These are phyloP conservation scores for Salarias fasciatus DNA, from an alignment of 2,797 vertebrate species.

Conservation along the genomic window DNA sequence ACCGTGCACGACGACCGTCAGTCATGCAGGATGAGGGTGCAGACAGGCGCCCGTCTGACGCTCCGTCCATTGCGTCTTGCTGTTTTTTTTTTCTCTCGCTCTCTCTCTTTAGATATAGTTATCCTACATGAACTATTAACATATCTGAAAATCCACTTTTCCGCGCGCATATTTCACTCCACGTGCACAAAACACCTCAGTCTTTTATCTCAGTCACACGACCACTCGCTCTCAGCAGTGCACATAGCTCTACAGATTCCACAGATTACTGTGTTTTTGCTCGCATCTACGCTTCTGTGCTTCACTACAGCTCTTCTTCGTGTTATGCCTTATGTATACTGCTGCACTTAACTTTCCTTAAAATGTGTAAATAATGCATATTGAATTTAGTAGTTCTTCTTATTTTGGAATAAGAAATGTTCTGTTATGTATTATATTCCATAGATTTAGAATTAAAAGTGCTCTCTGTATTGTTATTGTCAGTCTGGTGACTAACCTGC, in stretches of 20 bases:
- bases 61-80: no score
- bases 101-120: slow-evolving; percentile 15
- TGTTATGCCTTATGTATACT: no score
- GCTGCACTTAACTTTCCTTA: no score
- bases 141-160: slow-evolving; percentile 15
- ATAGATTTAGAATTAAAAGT: no score
- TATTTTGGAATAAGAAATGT: no score
- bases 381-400: no score
- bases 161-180: slow-evolving; percentile 3
- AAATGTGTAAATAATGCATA: no score
- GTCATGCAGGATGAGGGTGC: slow-evolving; percentile 22
- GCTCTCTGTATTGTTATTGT: no score
- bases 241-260: slow-evolving; percentile 40
- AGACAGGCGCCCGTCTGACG: no score
- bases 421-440: no score
- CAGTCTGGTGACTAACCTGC: no score
- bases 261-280: slow-evolving; percentile 45
- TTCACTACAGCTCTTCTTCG: no score
- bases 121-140: not conserved
- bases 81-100: not conserved
- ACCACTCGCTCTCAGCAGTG: slow-evolving; percentile 21
- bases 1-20: slow-evolving; percentile 14
- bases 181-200: slow-evolving; percentile 17
- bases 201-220: slow-evolving; percentile 34
- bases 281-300: not conserved